These are phyloP conservation scores for Otus sunia DNA, from an alignment of 2,113 vertebrate species.

Conservation along the genomic window DNA sequence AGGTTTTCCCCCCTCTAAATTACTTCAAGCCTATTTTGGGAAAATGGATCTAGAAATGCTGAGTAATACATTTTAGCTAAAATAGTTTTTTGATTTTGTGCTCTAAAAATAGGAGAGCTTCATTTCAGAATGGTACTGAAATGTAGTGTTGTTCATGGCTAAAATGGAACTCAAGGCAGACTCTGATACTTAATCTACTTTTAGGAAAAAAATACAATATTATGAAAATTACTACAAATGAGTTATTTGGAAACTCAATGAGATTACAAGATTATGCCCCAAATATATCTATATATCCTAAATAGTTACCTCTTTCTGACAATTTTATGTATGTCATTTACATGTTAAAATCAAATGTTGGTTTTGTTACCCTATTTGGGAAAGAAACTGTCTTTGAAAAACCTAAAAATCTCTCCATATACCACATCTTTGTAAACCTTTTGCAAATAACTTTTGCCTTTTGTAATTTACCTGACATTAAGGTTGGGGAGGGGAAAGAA, in stretches of 20 bases:
- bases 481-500: not conserved
- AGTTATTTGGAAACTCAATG: not conserved
- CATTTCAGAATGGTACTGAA: not conserved
- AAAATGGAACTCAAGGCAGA: not conserved
- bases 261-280: not conserved
- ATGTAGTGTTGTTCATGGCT: not conserved
- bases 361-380: not conserved
- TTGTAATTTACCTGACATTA: not conserved
- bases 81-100: not conserved
- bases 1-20: fast-evolving
- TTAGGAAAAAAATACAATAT: not conserved
- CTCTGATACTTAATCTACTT: not conserved
- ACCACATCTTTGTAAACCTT: not conserved
- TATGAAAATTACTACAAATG: not conserved
- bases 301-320: not conserved
- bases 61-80: not conserved
- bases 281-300: not conserved
- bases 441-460: not conserved
- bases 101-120: not conserved
- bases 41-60: not conserved
- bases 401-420: not conserved
- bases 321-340: not conserved
- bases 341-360: not conserved
- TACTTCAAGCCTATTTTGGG: not conserved
- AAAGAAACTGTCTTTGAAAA: not conserved